Base-by-base conservation (phyloP, 2,797 vertebrate species). In the Lerista edwardsae region DNA sequence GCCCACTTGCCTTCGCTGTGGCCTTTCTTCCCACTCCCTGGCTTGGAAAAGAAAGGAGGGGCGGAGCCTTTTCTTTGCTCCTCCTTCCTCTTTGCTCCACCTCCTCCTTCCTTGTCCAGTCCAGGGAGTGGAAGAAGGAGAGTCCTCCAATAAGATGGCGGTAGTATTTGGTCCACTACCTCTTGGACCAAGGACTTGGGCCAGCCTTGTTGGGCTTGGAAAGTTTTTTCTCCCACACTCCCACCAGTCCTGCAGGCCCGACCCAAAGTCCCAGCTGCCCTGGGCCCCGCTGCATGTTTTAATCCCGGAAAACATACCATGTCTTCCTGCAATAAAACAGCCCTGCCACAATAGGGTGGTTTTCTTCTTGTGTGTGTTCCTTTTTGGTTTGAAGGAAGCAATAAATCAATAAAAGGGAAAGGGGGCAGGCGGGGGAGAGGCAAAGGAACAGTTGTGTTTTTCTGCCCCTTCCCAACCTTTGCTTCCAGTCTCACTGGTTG, bases 361-460 rank as follows among this genome's bases (percentile, higher is more conserved):
- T 59, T 34, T 14, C 34, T 34, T 23, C 36, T 21, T 25, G 19
- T 5, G 19, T 25, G 31, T 15, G 6, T 7, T n/a, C 62, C 71
- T 61, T 44, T 79, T 75, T 31, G 51, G 47, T 68, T 76, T 82
- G 41, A 72, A 82, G 79, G 80, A 86, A 72, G 80, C 80, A 57
- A 62, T 86, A 86, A 86, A 82, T 82, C 74, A 72, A 77, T 86
- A 76, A 83, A 69, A 68, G 36, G 62, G 44, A 34, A 47, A 39
- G 29, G 29, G 25, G 67, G 4, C 55, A 44, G 57, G 27, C 10
- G 15, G 36, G 15, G 36, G 69, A 44, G 64, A 27, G 39, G 75
- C n/a, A 6, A 57, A 76, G 41, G 12, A 36, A 0, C 21, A 11
- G 21, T 1, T 34, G 21, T 21, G 21, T 11, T 31, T 6, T 6